Conservation (phyloP, 2,888 invertebrate genomes). For the Stenodema calcarata region DNA sequence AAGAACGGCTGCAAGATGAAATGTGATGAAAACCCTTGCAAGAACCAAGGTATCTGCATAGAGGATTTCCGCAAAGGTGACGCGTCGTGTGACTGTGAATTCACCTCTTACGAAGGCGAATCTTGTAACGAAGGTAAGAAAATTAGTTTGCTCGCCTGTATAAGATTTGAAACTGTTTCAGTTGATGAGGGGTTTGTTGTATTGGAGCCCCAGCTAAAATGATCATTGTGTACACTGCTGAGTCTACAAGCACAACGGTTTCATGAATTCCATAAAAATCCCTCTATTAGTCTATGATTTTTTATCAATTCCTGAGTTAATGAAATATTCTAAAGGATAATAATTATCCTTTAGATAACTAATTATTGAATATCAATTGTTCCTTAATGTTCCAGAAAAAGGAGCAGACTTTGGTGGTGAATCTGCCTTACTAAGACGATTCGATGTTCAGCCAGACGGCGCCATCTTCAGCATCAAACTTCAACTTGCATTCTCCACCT, state of each 20-base stretch:
- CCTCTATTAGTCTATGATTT: too few relatives aligned
- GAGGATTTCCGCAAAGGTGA: conserved; percentile 87
- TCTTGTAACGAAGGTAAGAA: conserved; percentile 74
- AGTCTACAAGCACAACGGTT: too few relatives aligned
- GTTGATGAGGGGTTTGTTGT: too few relatives aligned
- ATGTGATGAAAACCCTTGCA: conserved; percentile 86
- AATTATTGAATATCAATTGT: neutral
- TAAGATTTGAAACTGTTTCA: too few relatives aligned
- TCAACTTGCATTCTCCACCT: conserved; percentile 85
- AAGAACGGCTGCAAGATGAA: conserved; percentile 86
- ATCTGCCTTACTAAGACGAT: conserved; percentile 80
- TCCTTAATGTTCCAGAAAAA: conserved; percentile 68
- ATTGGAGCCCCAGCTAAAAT: too few relatives aligned
- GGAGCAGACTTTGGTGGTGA: conserved; percentile 90
- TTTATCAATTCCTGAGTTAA: too few relatives aligned
- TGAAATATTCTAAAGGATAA: too few relatives aligned
- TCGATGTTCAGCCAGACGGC: conserved; percentile 68
- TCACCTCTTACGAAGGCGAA: conserved; percentile 89
- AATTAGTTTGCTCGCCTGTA: too few relatives aligned
- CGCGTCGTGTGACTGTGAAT: conserved; percentile 86
- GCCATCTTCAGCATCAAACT: conserved; percentile 79
- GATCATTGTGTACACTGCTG: too few relatives aligned
- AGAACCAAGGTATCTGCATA: conserved; percentile 84
- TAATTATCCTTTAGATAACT: too few relatives aligned
- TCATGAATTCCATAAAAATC: too few relatives aligned